These are phyloP conservation scores for Scartelaos histophorus DNA, from an alignment of 2,113 vertebrate species.

Conservation along the genomic window DNA sequence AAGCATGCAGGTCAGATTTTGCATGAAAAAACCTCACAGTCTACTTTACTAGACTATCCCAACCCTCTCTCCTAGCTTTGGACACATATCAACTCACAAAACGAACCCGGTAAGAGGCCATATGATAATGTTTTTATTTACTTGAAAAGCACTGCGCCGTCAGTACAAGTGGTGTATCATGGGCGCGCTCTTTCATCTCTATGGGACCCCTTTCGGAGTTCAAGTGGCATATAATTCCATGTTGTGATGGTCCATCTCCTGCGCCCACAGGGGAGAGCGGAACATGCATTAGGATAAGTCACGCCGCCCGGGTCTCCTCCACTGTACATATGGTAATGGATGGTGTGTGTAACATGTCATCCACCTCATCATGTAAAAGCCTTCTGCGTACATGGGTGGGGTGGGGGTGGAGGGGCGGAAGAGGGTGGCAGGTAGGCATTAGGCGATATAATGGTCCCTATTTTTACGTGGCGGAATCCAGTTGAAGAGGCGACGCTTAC, in stretches of 20 bases:
- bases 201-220: constrained; percentile 59
- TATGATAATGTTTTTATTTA: constrained; percentile 70
- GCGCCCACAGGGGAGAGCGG: constrained; percentile 70
- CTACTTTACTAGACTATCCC: not conserved
- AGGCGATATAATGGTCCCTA: constrained; percentile 76
- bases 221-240: constrained; percentile 14
- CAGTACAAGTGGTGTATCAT: constrained; percentile 65
- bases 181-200: constrained; percentile 55
- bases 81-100: constrained; percentile 20
- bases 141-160: constrained; percentile 68
- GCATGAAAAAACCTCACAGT: not conserved
- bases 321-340: constrained; percentile 80
- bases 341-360: constrained; percentile 78
- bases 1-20: not conserved
- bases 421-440: constrained; percentile 74
- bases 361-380: constrained; percentile 82
- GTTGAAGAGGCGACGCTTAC: constrained; percentile 71
- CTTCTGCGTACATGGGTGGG: constrained; percentile 68
- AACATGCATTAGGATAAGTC: constrained; percentile 78
- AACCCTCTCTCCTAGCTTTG: not conserved
- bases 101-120: constrained; percentile 18
- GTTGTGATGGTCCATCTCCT: constrained; percentile 38
- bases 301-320: constrained; percentile 67
- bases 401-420: constrained; percentile 44
- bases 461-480: constrained; percentile 67